Evolutionary conservation across 2,888 invertebrate species (phyloP), one percentile per base, ranked within the genome.

Genomic region (Nomada fucata): DNA sequence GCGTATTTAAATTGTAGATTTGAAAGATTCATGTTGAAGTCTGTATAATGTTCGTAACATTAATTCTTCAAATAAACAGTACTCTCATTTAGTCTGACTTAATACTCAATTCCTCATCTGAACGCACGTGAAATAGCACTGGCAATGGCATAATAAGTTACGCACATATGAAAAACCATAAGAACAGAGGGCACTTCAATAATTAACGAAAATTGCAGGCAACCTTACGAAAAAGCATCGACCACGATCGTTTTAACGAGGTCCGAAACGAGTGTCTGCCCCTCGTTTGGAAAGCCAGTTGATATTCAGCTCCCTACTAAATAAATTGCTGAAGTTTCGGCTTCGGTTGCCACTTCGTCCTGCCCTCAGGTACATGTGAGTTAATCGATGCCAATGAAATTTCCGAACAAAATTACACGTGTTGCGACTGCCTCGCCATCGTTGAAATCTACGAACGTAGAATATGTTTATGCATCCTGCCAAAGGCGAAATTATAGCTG

Each of bases 381-480:
- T 87, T 83, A 87, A 87, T 86, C 86, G 85, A 87, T 79, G 83
- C 85, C 85, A 88, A 88, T 88, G 83, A 86, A 87, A 87, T 87
- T 87, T 81, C 76, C 76, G 75, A 82, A 87, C 76, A 84, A 88
- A 88, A 86, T 87, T 87, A 84, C 79, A 73, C 81, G 77, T 81
- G 77, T 57, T 63, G 73, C 60, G 82, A 78, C 80, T 82, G 80
- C 76, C 76, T 69, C 77, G 64, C 64, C 78, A 82, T 86, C 72
- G 68, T 76, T 76, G 71, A 78, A 78, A 79, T 86, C 52, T 61
- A 44, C 26, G 63, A 64, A 47, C 36, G 55, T 60, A 47, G 64
- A 44, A 9, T 7, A 23, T 23, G 61, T 76, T 79, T 84, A 79
- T 50, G 52, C 20, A 13, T 73, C 76, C 60, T 74, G 55, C 61